phyloP scores from a whole-genome alignment of 1,140 invertebrate species.

The Zophobas morio region DNA sequence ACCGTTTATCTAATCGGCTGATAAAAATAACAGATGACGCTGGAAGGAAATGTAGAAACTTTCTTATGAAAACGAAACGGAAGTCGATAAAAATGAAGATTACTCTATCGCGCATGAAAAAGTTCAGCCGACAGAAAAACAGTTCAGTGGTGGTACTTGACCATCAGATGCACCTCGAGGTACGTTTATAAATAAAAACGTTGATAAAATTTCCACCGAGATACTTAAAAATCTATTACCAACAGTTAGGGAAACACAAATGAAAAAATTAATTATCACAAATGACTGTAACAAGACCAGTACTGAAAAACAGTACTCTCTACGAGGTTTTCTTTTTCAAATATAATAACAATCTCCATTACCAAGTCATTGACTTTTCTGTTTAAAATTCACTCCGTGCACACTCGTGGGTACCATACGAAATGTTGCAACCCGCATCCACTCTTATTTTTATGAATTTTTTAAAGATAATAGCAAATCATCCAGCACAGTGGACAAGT shows the following conservation, averaged over 20 bases:
- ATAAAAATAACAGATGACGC: slow-evolving; percentile 3
- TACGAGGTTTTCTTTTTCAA: slow-evolving; percentile 1
- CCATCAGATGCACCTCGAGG: too few relatives aligned
- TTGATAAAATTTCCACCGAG: too few relatives aligned
- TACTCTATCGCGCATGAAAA: neutral
- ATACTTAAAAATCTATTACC: too few relatives aligned
- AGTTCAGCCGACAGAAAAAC: too few relatives aligned
- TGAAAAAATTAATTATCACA: too few relatives aligned
- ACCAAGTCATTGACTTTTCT: slow-evolving; percentile 6
- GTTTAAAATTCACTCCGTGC: slow-evolving; percentile 14
- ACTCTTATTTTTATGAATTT: slow-evolving; percentile 19
- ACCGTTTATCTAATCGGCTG: neutral
- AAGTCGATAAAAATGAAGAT: slow-evolving; percentile 33
- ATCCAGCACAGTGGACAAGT: neutral
- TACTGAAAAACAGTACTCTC: neutral
- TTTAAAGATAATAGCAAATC: neutral
- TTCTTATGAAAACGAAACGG: slow-evolving; percentile 37
- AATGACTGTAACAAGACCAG: neutral
- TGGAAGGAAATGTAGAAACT: slow-evolving; percentile 35
- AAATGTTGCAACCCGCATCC: slow-evolving; percentile 3
- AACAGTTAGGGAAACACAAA: too few relatives aligned
- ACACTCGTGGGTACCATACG: neutral
- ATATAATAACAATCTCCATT: slow-evolving; percentile 11
- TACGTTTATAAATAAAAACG: too few relatives aligned
- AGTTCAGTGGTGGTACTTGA: too few relatives aligned